phyloP scores from a whole-genome alignment of 2,888 invertebrate species.

The Strigamia transsilvanica region DNA sequence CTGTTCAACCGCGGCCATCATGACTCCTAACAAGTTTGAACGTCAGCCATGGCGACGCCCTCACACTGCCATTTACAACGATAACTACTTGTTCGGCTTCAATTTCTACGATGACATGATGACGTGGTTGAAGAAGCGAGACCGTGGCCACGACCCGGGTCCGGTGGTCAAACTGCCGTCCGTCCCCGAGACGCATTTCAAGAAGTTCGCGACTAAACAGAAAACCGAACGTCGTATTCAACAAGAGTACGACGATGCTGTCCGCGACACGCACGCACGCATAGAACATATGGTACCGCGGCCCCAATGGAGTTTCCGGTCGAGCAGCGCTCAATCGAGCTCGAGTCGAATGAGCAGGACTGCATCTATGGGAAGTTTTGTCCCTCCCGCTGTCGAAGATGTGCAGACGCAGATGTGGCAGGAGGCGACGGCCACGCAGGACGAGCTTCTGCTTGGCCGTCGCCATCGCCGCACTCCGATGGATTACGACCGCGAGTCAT shows the following conservation, averaged over 20 bases:
- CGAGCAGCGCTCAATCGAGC: slow-evolving; percentile 14
- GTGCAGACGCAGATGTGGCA: background rate
- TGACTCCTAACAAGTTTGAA: slow-evolving; percentile 55
- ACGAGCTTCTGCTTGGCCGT: slow-evolving; percentile 50
- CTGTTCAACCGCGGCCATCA: slow-evolving; percentile 49
- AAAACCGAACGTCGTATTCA: slow-evolving; percentile 46
- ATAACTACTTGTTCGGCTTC: slow-evolving; percentile 84
- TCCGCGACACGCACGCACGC: slow-evolving; percentile 24
- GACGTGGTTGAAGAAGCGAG: slow-evolving; percentile 74
- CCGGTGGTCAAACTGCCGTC: slow-evolving; percentile 51
- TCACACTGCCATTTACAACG: slow-evolving; percentile 76
- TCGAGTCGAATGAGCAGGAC: slow-evolving; percentile 17
- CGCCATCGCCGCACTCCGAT: slow-evolving; percentile 29
- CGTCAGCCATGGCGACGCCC: slow-evolving; percentile 68
- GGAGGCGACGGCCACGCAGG: slow-evolving; percentile 51
- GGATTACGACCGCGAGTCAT: slow-evolving; percentile 53
- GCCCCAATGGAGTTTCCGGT: background rate
- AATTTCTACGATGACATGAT: slow-evolving; percentile 89
- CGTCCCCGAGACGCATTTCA: slow-evolving; percentile 53
- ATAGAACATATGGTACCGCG: slow-evolving; percentile 42
- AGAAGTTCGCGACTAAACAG: slow-evolving; percentile 52
- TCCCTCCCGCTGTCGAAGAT: slow-evolving; percentile 46
- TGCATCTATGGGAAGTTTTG: slow-evolving; percentile 54
- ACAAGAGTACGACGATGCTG: background rate
- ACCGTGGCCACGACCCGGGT: slow-evolving; percentile 39